Evolutionary conservation across 2,113 vertebrate species (phyloP), one percentile per base, ranked within the genome.

Genomic region (Pycnonotus jocosus): DNA sequence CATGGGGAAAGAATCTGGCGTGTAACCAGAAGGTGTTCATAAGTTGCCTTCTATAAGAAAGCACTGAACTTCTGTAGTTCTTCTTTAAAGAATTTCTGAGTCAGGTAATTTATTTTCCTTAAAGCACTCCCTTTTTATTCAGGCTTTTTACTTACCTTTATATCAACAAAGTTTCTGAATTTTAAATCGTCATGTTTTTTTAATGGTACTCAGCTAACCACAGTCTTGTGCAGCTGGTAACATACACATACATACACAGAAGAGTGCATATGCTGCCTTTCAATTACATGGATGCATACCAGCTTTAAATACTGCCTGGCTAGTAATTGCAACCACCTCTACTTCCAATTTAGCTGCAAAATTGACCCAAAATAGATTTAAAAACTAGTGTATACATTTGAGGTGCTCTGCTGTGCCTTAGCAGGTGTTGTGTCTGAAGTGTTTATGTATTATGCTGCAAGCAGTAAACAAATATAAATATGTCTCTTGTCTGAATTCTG

Each of bases 401-500:
- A 76, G 40, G 24, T 53, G 10, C 28, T 11, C 22, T 69, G 0
- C 30, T 54, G 0, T 45, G 77, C 74, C 27, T 76, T 69, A 37
- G 13, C 15, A 53, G 56, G 28, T n/a, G 19, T 35, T 84, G 42
- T 0, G 0, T 48, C 22, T 70, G 4, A 68, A 42, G 8, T 40
- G 42, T 78, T 57, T 33, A 23, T 22, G 45, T 47, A 3, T 69
- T 69, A 3, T 13, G 23, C 64, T 86, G 74, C 50, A 84, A 58
- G 82, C 64, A 76, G 28, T 61, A n/a, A 82, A 64, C 50, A 74
- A 85, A 80, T 70, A 37, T 4, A 60, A 82, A 33, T 60, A 21
- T 6, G 86, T 76, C 48, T 40, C 68, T 78, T 91, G 77, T 48
- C 61, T 81, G 61, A 72, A 92, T 96, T 95, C 60, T 78, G n/a